Evolutionary conservation across 2,888 invertebrate species (phyloP).

Genomic region (Agrotis segetum): DNA sequence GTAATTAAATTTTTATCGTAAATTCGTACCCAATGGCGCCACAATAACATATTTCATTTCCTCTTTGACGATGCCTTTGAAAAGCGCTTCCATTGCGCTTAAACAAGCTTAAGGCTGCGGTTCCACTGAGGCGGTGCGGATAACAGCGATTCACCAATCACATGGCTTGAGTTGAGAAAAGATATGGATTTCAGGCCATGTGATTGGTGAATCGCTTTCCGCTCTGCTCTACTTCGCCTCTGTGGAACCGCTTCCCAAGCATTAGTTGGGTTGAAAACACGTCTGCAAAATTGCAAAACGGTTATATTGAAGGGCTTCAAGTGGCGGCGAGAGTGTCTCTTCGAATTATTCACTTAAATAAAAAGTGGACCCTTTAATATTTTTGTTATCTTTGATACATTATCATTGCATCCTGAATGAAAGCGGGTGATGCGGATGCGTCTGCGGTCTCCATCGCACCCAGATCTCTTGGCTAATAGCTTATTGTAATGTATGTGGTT

Average conservation of each 20-base stretch:
- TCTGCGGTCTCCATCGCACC: slow-evolving; percentile 48
- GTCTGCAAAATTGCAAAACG: background rate
- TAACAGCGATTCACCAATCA: no score
- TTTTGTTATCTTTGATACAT: slow-evolving; percentile 28
- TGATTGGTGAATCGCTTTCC: no score
- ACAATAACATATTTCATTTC: slow-evolving; percentile 1
- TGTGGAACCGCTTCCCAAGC: no score
- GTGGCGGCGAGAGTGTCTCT: background rate
- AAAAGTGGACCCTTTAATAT: slow-evolving; percentile 24
- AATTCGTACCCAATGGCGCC: slow-evolving; percentile 1
- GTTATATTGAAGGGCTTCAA: background rate
- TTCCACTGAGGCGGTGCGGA: no score
- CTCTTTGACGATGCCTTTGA: background rate
- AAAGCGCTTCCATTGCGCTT: background rate
- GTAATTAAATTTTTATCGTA: background rate
- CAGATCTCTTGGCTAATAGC: slow-evolving; percentile 46
- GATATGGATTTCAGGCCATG: no score
- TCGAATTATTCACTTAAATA: slow-evolving; percentile 30
- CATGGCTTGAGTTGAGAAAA: no score
- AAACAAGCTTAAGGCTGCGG: background rate
- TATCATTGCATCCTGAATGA: slow-evolving; percentile 55
- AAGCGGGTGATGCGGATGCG: slow-evolving; percentile 51
- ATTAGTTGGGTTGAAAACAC: background rate
- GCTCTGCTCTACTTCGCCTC: no score
- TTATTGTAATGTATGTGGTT: slow-evolving; percentile 25